Percentiles rank a stretch among this genome's conserved stretches.
phyloP scores from a whole-genome alignment of 1,140 invertebrate species.

The Phthorimaea operculella region DNA sequence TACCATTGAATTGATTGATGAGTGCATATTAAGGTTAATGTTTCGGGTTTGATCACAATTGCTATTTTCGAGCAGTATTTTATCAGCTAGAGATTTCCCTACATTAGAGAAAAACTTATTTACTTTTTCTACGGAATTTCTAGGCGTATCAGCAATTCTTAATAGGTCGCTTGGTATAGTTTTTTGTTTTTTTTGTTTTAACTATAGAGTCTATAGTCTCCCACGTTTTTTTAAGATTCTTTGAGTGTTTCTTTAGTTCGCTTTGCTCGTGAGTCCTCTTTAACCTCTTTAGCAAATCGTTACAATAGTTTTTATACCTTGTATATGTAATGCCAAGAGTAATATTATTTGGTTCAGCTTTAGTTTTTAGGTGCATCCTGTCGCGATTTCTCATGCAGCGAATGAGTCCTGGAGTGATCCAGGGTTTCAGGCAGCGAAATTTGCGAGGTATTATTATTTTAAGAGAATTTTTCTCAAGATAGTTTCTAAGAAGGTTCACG shows the following conservation, averaged over 20 bases:
- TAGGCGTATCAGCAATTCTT: not conserved
- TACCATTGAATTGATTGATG: not conserved
- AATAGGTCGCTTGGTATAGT: not conserved
- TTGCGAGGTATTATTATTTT: too few relatives aligned
- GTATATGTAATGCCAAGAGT: conserved; percentile 11
- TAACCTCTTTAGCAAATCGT: conserved; percentile 9
- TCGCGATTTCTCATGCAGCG: conserved; percentile 16
- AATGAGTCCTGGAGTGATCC: conserved; percentile 17
- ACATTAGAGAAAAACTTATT: not conserved
- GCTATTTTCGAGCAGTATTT: too few relatives aligned
- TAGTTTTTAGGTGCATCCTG: conserved; percentile 17
- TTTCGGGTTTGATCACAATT: too few relatives aligned
- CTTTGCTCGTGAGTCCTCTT: conserved; percentile 12
- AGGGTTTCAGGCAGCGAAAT: too few relatives aligned
- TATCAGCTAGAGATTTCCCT: not conserved
- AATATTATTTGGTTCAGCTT: conserved; percentile 11
- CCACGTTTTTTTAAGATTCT: conserved; percentile 16
- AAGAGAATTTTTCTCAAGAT: conserved; percentile 1
- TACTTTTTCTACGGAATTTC: not conserved
- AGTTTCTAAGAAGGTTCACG: not conserved
- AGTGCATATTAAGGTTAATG: not conserved
- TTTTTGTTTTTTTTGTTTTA: not conserved
- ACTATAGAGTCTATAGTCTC: conserved; percentile 13
- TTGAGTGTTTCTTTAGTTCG: conserved; percentile 7
- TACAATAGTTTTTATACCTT: conserved; percentile 17